These are phyloP conservation scores for Andrena haemorrhoa DNA, from an alignment of 2,888 invertebrate genomes.

Conservation along the genomic window DNA sequence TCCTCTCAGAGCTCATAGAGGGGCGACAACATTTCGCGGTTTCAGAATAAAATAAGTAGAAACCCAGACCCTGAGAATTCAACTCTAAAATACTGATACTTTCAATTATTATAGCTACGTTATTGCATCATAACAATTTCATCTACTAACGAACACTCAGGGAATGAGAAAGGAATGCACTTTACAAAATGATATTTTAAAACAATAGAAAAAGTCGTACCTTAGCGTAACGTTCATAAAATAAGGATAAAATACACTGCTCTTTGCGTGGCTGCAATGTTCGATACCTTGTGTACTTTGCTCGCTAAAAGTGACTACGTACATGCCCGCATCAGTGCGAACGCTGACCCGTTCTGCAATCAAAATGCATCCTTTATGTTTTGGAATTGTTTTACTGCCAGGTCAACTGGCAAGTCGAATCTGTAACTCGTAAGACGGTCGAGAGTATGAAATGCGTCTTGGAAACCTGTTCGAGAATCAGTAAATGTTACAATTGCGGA, in stretches of 20 bases:
- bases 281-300: slow-evolving; percentile 26
- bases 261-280: slow-evolving; percentile 25
- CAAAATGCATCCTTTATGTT: slow-evolving; percentile 95
- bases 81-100: slow-evolving; percentile 31
- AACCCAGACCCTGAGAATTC: slow-evolving; percentile 10
- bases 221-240: slow-evolving; percentile 7
- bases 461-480: slow-evolving; percentile 90
- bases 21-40: neutral
- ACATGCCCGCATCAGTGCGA: slow-evolving; percentile 12
- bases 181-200: slow-evolving; percentile 21
- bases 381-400: slow-evolving; percentile 98
- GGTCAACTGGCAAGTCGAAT: slow-evolving; percentile 97
- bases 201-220: slow-evolving; percentile 21
- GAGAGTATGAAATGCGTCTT: slow-evolving; percentile 96
- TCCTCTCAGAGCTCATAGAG: slow-evolving; percentile 5
- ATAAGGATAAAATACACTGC: slow-evolving; percentile 45
- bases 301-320: slow-evolving; percentile 45
- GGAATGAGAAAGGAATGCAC: slow-evolving; percentile 47
- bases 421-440: slow-evolving; percentile 94
- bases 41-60: slow-evolving; percentile 24
- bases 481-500: neutral
- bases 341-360: slow-evolving; percentile 54
- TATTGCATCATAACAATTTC: slow-evolving; percentile 57
- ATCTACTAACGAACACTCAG: slow-evolving; percentile 34
- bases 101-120: slow-evolving; percentile 52